Base-by-base conservation (phyloP, 2,113 vertebrate species). In the Bujurquina vittata region DNA sequence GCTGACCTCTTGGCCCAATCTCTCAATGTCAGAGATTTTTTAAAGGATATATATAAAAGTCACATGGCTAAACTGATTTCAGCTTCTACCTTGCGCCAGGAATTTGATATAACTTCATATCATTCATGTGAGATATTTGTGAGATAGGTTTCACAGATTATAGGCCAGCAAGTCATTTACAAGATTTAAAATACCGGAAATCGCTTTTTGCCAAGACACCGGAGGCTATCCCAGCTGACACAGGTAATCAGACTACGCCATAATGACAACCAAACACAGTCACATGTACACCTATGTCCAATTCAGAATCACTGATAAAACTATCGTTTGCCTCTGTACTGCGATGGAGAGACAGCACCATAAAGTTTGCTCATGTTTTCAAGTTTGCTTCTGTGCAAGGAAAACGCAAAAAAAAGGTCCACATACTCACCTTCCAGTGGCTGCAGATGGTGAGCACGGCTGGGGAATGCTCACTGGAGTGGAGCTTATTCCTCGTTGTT, bases 381-480 rank as follows among this genome's bases (percentile, higher is more conserved):
- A 61, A 33, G 43, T 35, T 72, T 72, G 17, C 10, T 12, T 72
- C 43, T 52, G 20, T 72, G 43, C 49, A 52, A 31, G 23, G 10
- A 49, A 74, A 83, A 72, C 60, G 49, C 11, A 7, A 26, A 33
- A 37, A 12, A 60, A 57, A 18, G n/a, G 40, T 8, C 23, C 12
- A 62, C 14, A 40, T 73, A 80, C 88, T 77, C 14, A 96, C 95
- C 95, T 96, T 90, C 94, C 94, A 12, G 85, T 83, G 43, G 86
- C 87, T 59, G 81, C 91, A 31, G 83, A 29, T 7, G 91, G 75
- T 11, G 92, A 77, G 3, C 29, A 43, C 1, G 88, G 54, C 54
- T 89, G 90, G 5, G 85, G 76, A 1, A 90, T 84, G 60, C 69
- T 87, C 18, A 78, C 89, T 0, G 95, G 93, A 77, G 88, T 81